These are phyloP conservation scores for Arctopsyche grandis DNA, from an alignment of 1,140 invertebrate genomes.

Conservation along the genomic window DNA sequence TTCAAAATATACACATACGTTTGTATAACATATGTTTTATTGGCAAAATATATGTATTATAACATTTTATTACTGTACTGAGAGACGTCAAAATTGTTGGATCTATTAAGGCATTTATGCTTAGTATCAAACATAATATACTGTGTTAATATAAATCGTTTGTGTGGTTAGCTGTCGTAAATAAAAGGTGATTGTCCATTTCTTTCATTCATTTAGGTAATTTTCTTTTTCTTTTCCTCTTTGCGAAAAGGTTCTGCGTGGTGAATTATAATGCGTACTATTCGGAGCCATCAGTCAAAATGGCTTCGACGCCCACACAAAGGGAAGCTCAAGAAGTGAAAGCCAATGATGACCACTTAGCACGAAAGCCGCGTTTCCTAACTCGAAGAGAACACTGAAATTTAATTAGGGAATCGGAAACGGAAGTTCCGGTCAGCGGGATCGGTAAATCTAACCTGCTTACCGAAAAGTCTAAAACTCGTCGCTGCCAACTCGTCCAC, in stretches of 20 bases:
- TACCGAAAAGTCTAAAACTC: constrained; percentile 12
- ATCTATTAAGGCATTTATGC: no score
- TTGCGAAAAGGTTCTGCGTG: background rate
- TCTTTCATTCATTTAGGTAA: background rate
- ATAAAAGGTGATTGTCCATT: background rate
- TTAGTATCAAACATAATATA: no score
- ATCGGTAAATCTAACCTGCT: constrained; percentile 27
- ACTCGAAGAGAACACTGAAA: constrained; percentile 35
- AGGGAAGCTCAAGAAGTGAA: background rate
- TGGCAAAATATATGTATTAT: no score
- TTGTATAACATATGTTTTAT: no score
- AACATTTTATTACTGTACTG: no score
- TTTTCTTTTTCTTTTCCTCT: background rate
- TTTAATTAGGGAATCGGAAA: constrained; percentile 45
- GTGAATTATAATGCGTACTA: constrained; percentile 28
- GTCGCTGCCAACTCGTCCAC: background rate
- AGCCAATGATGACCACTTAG: constrained; percentile 39
- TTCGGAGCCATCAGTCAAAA: constrained; percentile 34
- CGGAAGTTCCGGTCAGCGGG: constrained; percentile 34
- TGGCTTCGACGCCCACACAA: constrained; percentile 29
- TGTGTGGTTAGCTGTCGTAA: no score
- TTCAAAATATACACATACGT: no score
- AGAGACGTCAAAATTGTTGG: no score
- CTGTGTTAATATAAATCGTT: no score
- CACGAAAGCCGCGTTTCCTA: constrained; percentile 34